These are phyloP conservation scores for Heloderma charlesbogerti DNA, from an alignment of 2,113 vertebrate genomes.

Conservation along the genomic window DNA sequence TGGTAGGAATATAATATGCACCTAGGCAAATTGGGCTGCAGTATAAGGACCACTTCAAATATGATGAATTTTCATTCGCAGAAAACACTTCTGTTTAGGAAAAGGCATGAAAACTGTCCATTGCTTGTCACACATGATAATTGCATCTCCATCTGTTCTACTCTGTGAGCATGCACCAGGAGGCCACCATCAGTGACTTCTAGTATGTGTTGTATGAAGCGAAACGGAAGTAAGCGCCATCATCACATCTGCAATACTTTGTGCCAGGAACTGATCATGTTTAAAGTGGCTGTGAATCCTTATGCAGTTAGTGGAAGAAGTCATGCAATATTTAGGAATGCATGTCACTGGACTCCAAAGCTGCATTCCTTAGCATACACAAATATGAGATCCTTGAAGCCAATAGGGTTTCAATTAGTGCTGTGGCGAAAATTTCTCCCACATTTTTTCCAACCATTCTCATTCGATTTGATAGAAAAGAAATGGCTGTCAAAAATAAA, in stretches of 20 bases:
- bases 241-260: not conserved
- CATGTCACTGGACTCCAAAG: not conserved
- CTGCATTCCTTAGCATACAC: not conserved
- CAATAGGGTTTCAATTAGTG: not conserved
- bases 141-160: not conserved
- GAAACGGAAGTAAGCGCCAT: not conserved
- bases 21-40: slow-evolving; percentile 56
- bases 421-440: too few species aligned
- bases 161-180: not conserved
- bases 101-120: not conserved
- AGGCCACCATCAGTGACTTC: not conserved
- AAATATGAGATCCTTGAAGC: not conserved
- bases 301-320: not conserved
- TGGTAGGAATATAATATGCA: slow-evolving; percentile 63
- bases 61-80: not conserved
- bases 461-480: too few species aligned
- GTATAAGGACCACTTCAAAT: not conserved
- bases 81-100: not conserved
- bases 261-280: not conserved
- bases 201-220: not conserved
- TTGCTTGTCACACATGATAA: not conserved
- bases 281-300: not conserved
- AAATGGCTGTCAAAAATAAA: too few species aligned
- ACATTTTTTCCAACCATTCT: too few species aligned
- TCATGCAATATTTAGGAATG: not conserved